phyloP scores from a whole-genome alignment of 35 echinoderm and acorn worm genomes.

The Patiria miniata region DNA sequence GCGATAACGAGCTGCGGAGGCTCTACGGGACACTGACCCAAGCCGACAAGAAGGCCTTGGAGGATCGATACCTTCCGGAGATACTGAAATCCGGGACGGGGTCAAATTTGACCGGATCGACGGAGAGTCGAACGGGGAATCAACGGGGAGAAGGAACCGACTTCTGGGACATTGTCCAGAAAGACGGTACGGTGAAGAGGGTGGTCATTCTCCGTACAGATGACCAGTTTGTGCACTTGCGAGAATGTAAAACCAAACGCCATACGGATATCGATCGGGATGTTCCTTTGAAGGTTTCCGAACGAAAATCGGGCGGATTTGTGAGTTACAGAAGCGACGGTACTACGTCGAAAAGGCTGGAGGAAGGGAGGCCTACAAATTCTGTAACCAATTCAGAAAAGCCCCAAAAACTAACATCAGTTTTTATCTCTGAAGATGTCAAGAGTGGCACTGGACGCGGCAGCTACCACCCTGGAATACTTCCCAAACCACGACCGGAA shows the following conservation, averaged over 20 bases:
- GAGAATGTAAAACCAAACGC: background rate
- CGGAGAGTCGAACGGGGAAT: background rate
- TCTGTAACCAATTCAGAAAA: too few relatives aligned
- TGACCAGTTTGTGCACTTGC: conserved; percentile 20
- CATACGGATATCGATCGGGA: too few relatives aligned
- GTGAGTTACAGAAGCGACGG: conserved; percentile 10
- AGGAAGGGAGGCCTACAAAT: too few relatives aligned
- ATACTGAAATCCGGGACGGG: conserved; percentile 5
- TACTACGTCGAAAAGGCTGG: too few relatives aligned
- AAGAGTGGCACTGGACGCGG: too few relatives aligned
- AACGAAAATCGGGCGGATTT: background rate
- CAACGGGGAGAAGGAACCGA: conserved; percentile 7
- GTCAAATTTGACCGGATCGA: conserved; percentile 18
- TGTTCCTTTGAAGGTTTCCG: background rate
- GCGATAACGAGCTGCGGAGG: background rate
- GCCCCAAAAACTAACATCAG: too few relatives aligned
- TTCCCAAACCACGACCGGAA: conserved; percentile 1
- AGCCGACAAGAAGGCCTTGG: background rate
- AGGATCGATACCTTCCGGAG: background rate
- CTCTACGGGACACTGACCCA: background rate
- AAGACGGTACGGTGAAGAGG: conserved; percentile 32
- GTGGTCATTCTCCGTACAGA: conserved; percentile 24
- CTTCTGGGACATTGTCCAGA: conserved; percentile 37
- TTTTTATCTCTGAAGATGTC: too few relatives aligned
- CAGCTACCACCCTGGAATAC: conserved; percentile 16